These are phyloP conservation scores for Drosophila sordidula DNA, from an alignment of 2,888 invertebrate species.

Conservation along the genomic window DNA sequence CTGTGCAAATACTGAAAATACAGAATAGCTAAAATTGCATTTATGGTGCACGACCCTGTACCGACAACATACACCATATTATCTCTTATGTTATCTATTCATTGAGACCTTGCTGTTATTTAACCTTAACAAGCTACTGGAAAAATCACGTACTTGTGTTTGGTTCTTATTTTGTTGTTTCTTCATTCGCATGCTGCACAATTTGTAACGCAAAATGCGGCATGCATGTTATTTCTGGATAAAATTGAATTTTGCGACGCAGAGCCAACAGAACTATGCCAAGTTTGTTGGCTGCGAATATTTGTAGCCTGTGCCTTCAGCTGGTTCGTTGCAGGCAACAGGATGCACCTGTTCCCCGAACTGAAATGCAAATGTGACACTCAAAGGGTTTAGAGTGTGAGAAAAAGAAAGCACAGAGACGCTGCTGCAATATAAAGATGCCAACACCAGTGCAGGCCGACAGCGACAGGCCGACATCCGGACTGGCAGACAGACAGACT, in stretches of 20 bases:
- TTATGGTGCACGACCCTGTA: slow-evolving; percentile 1
- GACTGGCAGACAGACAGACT: neutral
- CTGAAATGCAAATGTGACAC: slow-evolving; percentile 44
- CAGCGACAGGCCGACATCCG: neutral
- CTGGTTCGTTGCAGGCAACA: slow-evolving; percentile 10
- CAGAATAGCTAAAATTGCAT: slow-evolving; percentile 8
- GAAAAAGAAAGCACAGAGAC: neutral
- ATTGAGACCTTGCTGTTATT: neutral
- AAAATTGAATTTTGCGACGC: neutral
- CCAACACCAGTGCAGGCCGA: neutral
- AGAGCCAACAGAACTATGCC: neutral
- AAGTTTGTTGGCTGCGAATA: neutral
- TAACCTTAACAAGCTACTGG: neutral
- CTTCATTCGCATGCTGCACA: slow-evolving; percentile 6
- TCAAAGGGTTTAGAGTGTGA: slow-evolving; percentile 2
- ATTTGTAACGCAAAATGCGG: slow-evolving; percentile 6
- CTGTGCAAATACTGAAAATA: slow-evolving; percentile 20
- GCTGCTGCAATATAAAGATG: neutral
- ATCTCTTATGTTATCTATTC: neutral
- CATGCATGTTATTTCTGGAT: slow-evolving; percentile 4
- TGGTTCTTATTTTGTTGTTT: neutral
- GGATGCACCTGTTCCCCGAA: slow-evolving; percentile 31
- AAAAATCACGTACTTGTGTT: slow-evolving; percentile 12
- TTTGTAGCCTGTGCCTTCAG: slow-evolving; percentile 2
- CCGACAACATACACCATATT: slow-evolving; percentile 6